Evolutionary conservation across 2,888 invertebrate species (phyloP).

Genomic region (Andrena marginata): DNA sequence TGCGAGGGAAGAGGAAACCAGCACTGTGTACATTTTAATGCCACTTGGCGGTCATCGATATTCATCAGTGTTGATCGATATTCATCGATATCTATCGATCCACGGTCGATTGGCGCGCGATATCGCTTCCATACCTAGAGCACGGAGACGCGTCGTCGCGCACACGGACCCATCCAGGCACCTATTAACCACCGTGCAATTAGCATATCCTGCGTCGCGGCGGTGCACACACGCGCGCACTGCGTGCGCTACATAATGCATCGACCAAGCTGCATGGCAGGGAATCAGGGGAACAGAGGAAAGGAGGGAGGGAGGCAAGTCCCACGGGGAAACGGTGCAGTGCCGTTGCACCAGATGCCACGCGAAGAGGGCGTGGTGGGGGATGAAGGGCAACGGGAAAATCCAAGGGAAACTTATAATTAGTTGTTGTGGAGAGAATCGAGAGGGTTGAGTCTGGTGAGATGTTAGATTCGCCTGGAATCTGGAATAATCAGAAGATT

Average conservation of each 20-base stretch:
- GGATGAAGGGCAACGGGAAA: neutral
- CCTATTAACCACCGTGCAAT: constrained; percentile 66
- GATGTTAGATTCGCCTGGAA: neutral
- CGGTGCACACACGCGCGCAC: constrained; percentile 48
- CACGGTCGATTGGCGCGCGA: neutral
- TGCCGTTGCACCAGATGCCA: constrained; percentile 36
- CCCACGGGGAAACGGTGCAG: constrained; percentile 11
- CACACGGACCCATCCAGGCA: constrained; percentile 24
- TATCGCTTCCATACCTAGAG: constrained; percentile 8
- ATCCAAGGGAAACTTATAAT: neutral
- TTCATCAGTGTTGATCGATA: neutral
- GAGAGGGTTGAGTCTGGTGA: neutral
- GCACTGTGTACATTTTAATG: neutral
- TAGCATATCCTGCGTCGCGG: constrained; percentile 68
- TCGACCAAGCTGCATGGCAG: constrained; percentile 8
- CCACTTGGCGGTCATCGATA: neutral
- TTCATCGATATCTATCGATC: constrained; percentile 7
- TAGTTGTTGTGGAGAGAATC: neutral
- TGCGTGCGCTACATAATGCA: constrained; percentile 63
- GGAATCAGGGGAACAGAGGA: constrained; percentile 5
- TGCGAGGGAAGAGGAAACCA: neutral
- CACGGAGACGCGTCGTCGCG: constrained; percentile 22
- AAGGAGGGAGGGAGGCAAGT: neutral
- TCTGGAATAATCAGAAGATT: neutral
- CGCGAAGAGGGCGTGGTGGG: neutral